Evolutionary conservation across 2,113 vertebrate species (phyloP), one percentile per base, ranked within the genome.

Genomic region (Odontesthes bonariensis): DNA sequence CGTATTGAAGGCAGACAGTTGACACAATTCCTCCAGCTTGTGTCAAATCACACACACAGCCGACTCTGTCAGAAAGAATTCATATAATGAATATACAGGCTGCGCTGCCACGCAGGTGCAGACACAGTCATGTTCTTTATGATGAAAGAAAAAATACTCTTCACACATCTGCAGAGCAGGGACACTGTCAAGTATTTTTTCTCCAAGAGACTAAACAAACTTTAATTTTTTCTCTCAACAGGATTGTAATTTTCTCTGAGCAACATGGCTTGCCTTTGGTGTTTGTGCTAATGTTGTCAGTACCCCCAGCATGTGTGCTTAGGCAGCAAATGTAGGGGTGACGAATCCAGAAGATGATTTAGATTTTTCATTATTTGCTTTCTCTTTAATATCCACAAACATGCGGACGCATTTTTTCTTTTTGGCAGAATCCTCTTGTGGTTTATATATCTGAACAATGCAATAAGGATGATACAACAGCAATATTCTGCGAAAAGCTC

Each of bases 1-100:
- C 17, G 51, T 61, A 81, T 77, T 79, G 60, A 77, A 81, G 69
- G 69, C 42, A 54, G 73, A 72, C 58, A 54, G 47, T 73, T 49
- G 68, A 79, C 68, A 82, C 49, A 60, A 61, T 81, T 82, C 69
- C 14, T 23, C 20, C 3, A 42, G 35, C 46, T 66, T 71, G 54
- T 53, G 54, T 77, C 35, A 19, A 47, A 13, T 20, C 55, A 44
- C 69, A 60, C 8, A 38, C 2, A 10, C 1, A 32, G 17, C 53
- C 8, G 13, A 20, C 27, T 44, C 42, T 14, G 16, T 58, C 64
- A 62, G 22, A 54, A 17, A 40, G 52, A 53, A 63, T 70, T 76
- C 12, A 20, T 13, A 22, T 17, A 38, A 13, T 12, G 1, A 31
- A 70, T 16, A 12, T n/a, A 46, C 27, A 56, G 4, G 23, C 4